Base-by-base conservation (phyloP, 2,888 invertebrate species). In the Agapostemon virescens region DNA sequence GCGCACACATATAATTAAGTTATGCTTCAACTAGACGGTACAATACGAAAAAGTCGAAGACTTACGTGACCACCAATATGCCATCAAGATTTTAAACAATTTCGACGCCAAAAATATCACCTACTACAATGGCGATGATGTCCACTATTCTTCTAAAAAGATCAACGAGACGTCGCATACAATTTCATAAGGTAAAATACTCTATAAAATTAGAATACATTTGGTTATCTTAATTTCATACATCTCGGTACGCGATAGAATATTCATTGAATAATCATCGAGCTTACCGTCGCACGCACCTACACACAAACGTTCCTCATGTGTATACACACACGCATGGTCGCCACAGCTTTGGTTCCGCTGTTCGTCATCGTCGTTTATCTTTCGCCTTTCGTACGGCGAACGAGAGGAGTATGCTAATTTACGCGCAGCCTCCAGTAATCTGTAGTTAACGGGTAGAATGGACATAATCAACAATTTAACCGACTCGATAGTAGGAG, bases 391-490 rank as follows among this genome's bases (percentile, higher is more conserved):
- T 61, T 64, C 55, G 13, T 77, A 52, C 74, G 45, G 17, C 45
- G 61, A 69, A 64, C 26, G 30, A 38, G 30, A 38, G 63, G 58
- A 45, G 40, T 67, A 76, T 63, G 83, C 81, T 86, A 87, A 90
- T 89, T 89, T 89, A 88, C 89, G 88, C 80, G 82, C 82, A 77
- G 83, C 81, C 61, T 79, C 74, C 45, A 82, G 83, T 89, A 90
- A 90, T 88, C 88, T 86, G 81, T 84, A 89, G 90, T 91, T 89
- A 88, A 87, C 89, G 87, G 87, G 88, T 87, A 91, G 92, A 92
- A 92, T 92, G 92, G 92, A 92, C 92, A 92, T 92, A 92, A 92
- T 92, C 92, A 92, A 92, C 92, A 92, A 92, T 92, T 92, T 90
- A 92, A 91, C 91, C 90, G 91, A 90, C 88, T 87, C 79, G n/a